Evolutionary conservation across 2,888 invertebrate species (phyloP), one percentile per base, ranked within the genome.

Genomic region (Lasioglossum figueresi): DNA sequence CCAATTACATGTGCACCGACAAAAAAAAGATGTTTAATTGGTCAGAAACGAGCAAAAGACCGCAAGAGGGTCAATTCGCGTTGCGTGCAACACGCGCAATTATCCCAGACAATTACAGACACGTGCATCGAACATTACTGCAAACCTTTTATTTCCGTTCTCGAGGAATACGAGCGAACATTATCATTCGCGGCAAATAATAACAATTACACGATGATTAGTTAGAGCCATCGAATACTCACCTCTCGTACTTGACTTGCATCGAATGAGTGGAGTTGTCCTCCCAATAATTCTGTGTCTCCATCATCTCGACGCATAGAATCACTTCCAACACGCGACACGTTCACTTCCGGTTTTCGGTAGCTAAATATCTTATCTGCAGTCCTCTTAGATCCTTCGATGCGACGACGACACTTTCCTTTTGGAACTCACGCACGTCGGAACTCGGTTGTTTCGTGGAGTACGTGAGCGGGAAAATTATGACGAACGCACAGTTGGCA

Each of bases 221-320:
- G 0, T 0, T 8, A 2, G 6, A 37, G 8, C 23, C 23, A 37
- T n/a, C 12, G 23, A 27, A 23, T 31, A 91, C 95, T 94, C 93
- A 96, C 96, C 96, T 96, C 92, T 96, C 96, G 92, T 95, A 96
- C 92, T 96, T 96, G 72, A 96, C 95, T 91, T 95, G 95, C 95
- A 95, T 94, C 92, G 96, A 92, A 94, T 95, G 94, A 92, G 94
- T 95, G 82, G 95, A 95, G 92, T 94, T 96, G 89, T 96, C 96
- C 92, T 96, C 96, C 96, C 96, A 96, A 92, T 95, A 96, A 89
- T 95, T 95, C 92, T 96, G 96, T 87, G 95, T 95, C 91, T 95
- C 95, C 95, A 95, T 95, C 94, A 95, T 95, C 89, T 92, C 93
- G 92, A 88, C 88, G 92, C 95, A 94, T 94, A 94, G 93, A 94